Conservation (phyloP, 2,113 vertebrate genomes). For the Podocnemis expansa region DNA sequence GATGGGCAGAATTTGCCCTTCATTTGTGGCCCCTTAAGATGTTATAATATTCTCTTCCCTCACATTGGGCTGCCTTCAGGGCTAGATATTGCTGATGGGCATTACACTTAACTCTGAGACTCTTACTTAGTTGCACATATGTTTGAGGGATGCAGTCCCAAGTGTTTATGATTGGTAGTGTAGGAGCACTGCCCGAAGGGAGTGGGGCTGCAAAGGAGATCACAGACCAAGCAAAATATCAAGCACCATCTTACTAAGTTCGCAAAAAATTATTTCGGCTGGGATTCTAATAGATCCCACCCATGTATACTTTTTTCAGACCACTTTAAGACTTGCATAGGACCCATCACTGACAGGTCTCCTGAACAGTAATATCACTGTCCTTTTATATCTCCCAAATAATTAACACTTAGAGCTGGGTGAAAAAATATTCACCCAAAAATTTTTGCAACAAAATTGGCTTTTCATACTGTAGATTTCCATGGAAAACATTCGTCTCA, state of each 20-base stretch:
- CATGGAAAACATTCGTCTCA: not conserved
- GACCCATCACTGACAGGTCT: not conserved
- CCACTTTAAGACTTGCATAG: not conserved
- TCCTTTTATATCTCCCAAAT: not conserved
- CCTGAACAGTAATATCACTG: not conserved
- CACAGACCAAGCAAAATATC: not conserved
- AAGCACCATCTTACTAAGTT: not conserved
- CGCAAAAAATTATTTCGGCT: not conserved
- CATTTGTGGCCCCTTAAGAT: not conserved
- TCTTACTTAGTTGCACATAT: not conserved
- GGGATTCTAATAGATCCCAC: not conserved
- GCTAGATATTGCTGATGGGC: accelerated
- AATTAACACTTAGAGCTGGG: not conserved
- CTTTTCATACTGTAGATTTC: not conserved
- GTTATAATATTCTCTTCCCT: not conserved
- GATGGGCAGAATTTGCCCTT: not conserved
- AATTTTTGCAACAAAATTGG: not conserved
- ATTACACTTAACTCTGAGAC: not conserved
- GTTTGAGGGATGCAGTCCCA: conserved; percentile 1
- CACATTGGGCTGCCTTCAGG: not conserved
- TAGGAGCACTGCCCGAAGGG: not conserved
- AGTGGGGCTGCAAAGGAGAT: too few species aligned
- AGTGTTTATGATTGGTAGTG: not conserved
- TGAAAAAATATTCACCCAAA: conserved; percentile 23
- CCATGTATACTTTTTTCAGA: not conserved